A percentile compares a stretch with the other conserved stretches of the same genome.
phyloP scores from a whole-genome alignment of 2,113 vertebrate species.

The Synodontis membranacea region DNA sequence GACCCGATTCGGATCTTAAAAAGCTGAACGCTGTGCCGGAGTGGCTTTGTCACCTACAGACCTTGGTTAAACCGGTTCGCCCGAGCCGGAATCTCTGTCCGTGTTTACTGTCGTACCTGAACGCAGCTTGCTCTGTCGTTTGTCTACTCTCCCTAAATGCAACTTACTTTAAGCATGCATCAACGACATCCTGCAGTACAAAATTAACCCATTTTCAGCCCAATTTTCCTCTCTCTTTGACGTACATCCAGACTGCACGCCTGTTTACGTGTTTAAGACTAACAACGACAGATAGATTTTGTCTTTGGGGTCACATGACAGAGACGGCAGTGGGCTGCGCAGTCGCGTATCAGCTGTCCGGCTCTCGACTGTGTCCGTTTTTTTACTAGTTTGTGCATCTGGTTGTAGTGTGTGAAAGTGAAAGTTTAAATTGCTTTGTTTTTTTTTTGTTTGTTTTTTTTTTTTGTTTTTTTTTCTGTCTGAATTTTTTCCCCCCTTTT shows the following conservation, averaged over 20 bases:
- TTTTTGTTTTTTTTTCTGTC: slow-evolving; percentile 72
- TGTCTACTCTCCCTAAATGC: slow-evolving; percentile 99
- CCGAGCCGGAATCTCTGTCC: slow-evolving; percentile 64
- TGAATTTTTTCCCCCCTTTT: slow-evolving; percentile 45
- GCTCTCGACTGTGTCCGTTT: slow-evolving; percentile 67
- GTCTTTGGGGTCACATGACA: slow-evolving; percentile 78
- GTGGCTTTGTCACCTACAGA: slow-evolving; percentile 48
- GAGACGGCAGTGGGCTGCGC: slow-evolving; percentile 60
- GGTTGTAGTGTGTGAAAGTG: slow-evolving; percentile 87
- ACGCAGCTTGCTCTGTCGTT: slow-evolving; percentile 84
- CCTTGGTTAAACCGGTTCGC: slow-evolving; percentile 56
- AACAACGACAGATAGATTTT: slow-evolving; percentile 72
- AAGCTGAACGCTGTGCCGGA: neutral
- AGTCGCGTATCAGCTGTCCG: slow-evolving; percentile 67
- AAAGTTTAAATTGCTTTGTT: slow-evolving; percentile 81
- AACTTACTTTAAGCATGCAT: slow-evolving; percentile 99
- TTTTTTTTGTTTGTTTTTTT: slow-evolving; percentile 73
- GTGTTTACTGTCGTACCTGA: slow-evolving; percentile 60
- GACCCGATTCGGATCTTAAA: neutral
- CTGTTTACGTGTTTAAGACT: slow-evolving; percentile 77
- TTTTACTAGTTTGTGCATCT: slow-evolving; percentile 85
- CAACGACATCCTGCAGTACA: slow-evolving; percentile 84
- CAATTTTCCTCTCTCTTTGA: slow-evolving; percentile 83
- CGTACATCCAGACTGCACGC: slow-evolving; percentile 93
- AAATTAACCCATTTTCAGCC: slow-evolving; percentile 82